Conservation (phyloP, 2,888 invertebrate genomes). For the Chloroclysta siterata region DNA sequence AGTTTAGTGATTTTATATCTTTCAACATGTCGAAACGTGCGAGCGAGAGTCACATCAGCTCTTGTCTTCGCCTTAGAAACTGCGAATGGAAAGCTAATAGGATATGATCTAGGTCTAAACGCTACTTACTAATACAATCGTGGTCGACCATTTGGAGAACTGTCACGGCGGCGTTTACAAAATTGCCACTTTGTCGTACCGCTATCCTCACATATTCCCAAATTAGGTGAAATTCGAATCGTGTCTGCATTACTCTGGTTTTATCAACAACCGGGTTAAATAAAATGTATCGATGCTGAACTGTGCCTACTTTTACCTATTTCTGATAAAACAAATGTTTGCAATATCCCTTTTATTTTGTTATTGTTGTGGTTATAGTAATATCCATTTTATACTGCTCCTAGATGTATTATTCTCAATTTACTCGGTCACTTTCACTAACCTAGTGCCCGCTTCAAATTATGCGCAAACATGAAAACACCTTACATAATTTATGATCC, state of each 20-base stretch:
- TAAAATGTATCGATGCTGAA: constrained; percentile 18
- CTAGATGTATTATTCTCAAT: not conserved
- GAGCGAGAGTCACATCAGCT: too few relatives aligned
- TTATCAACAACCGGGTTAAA: constrained; percentile 17
- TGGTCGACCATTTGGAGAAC: constrained; percentile 42
- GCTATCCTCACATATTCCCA: constrained; percentile 41
- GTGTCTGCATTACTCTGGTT: constrained; percentile 34
- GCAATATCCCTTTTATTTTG: not conserved
- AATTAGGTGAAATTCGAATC: constrained; percentile 41
- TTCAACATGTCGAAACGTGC: too few relatives aligned
- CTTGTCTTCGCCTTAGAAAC: too few relatives aligned
- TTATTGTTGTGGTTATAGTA: not conserved
- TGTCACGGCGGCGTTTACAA: constrained; percentile 43
- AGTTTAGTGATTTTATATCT: too few relatives aligned
- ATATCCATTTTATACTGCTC: not conserved
- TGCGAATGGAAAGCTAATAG: constrained; percentile 40
- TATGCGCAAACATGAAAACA: not conserved
- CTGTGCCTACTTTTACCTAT: constrained; percentile 35
- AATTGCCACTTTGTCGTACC: constrained; percentile 44
- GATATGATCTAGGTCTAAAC: constrained; percentile 33
- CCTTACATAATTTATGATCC: not conserved
- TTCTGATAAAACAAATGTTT: not conserved
- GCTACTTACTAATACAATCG: constrained; percentile 42
- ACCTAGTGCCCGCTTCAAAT: not conserved
- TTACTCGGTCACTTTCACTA: not conserved